Base-by-base conservation (phyloP, 2,888 invertebrate genomes). In the Zeuzera pyrina region DNA sequence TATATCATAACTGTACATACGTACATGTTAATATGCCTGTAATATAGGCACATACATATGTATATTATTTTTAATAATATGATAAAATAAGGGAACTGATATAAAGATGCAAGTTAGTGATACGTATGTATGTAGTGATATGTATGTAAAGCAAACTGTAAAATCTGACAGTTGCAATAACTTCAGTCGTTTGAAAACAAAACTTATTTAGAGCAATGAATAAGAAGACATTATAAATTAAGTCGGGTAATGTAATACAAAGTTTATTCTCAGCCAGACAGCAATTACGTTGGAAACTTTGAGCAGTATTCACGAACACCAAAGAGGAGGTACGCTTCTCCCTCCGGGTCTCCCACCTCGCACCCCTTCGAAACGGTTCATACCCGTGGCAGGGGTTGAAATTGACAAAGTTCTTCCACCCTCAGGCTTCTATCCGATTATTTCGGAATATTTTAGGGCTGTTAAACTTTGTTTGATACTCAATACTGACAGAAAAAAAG, bases 211-310 rank as follows among this genome's bases (percentile, higher is more conserved):
- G 52, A 54, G 64, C 67, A 65, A 72, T 74, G 72, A 76, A 72
- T 73, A 76, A 72, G 70, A 72, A 73, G 70, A 64, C 54, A 71
- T 69, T 69, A 78, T 76, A 79, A 78, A 79, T 78, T 72, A 78
- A 73, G 60, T 72, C 58, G 62, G 62, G 68, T 79, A 78, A 76
- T 73, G 76, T 77, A 70, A 78, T 74, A 78, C 76, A 77, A 78
- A 76, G 70, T 79, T 81, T 74, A 78, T 70, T 77, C 69, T 53
- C 57, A 73, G 71, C 70, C 73, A 77, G 76, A 78, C 78, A 76
- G 76, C 73, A 83, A 81, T 81, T 79, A 78, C 67, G 68, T 51
- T 52, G 61, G 63, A 64, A 81, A 79, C 64, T 81, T 78, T 63
- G 69, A 73, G 68, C 72, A 67, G 73, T 69, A 72, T 79, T 81